A percentile compares a stretch with the other conserved stretches of the same genome.
Conservation (phyloP, 2,888 invertebrate species). For the Brenthis daphne region DNA sequence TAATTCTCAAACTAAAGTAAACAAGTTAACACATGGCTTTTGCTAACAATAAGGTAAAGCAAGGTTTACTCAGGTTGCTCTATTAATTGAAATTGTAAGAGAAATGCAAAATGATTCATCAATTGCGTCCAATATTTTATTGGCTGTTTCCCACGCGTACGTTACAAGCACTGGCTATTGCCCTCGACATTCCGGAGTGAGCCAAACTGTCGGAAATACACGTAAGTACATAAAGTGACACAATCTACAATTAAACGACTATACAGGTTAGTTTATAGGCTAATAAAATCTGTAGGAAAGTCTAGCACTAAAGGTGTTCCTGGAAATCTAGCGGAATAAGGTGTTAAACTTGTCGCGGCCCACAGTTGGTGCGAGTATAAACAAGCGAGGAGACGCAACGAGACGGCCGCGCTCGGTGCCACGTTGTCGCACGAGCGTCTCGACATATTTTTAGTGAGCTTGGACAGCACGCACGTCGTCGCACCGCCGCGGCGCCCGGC, state of each 20-base stretch:
- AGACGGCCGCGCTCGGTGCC: conserved; percentile 6
- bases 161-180: neutral
- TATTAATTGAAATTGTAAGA: neutral
- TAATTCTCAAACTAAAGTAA: no score
- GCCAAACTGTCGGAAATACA: conserved; percentile 2
- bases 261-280: neutral
- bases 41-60: no score
- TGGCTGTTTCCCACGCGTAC: conserved; percentile 5
- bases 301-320: neutral
- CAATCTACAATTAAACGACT: neutral
- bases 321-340: no score
- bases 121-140: conserved; percentile 5
- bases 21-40: no score
- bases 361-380: neutral
- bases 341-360: neutral
- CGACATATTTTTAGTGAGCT: conserved; percentile 29
- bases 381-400: conserved; percentile 1
- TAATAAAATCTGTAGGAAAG: neutral
- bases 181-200: conserved; percentile 4
- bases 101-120: conserved; percentile 5
- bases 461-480: conserved; percentile 5
- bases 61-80: neutral
- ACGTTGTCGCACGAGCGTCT: conserved; percentile 24
- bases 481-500: conserved; percentile 11
- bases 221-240: neutral